Evolutionary conservation across 92 coral and sea anemone species (phyloP).

Genomic region (Virgularia gustaviana): DNA sequence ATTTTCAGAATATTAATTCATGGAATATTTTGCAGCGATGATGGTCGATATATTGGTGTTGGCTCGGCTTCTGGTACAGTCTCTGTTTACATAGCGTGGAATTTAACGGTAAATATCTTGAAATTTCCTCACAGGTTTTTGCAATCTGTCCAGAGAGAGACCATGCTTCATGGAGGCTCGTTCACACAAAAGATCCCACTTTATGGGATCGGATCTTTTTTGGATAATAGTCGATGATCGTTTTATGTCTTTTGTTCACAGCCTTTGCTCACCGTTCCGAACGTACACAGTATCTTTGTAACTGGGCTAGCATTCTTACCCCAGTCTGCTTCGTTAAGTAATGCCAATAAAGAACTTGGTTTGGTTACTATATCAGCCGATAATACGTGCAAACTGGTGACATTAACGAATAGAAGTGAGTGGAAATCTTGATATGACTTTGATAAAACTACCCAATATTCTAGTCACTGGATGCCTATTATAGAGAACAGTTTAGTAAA

Average conservation of each 20-base stretch:
- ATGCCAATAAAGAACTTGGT: constrained; percentile 76
- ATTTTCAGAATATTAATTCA: neutral
- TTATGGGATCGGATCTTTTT: too few species aligned
- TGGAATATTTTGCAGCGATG: constrained; percentile 48
- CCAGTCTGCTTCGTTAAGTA: constrained; percentile 62
- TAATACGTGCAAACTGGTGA: constrained; percentile 84
- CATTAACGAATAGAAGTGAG: constrained; percentile 74
- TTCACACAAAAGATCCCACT: too few species aligned
- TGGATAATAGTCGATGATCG: too few species aligned
- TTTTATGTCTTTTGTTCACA: constrained; percentile 25
- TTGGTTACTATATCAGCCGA: constrained; percentile 95
- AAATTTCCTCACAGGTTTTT: too few species aligned
- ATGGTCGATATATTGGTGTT: constrained; percentile 79
- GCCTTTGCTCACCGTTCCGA: constrained; percentile 70
- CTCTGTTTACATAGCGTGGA: constrained; percentile 83
- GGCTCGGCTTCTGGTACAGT: constrained; percentile 92
- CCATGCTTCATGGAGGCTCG: too few species aligned
- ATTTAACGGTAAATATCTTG: constrained; percentile 81
- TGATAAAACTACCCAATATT: too few species aligned
- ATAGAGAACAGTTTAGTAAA: too few species aligned
- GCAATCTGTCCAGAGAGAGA: too few species aligned
- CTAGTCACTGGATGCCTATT: too few species aligned
- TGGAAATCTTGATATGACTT: neutral
- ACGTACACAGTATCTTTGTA: constrained; percentile 91
- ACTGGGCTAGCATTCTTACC: constrained; percentile 90